A percentile compares a stretch with the other conserved stretches of the same genome.
Conservation (phyloP, 2,113 vertebrate genomes). For the Dasyurus viverrinus region DNA sequence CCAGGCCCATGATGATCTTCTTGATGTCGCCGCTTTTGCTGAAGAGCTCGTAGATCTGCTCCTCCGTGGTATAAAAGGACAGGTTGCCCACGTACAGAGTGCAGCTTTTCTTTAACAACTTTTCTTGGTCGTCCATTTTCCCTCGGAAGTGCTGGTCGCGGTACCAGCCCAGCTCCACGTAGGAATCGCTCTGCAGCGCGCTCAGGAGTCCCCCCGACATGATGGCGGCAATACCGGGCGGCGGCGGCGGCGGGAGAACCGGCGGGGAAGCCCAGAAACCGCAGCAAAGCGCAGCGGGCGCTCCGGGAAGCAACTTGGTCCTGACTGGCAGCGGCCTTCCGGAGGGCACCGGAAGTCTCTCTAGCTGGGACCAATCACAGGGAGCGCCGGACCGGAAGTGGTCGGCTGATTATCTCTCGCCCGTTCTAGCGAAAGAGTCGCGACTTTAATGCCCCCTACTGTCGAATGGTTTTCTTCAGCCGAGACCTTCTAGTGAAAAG, state of each 20-base stretch:
- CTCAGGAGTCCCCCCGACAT: conserved; percentile 71
- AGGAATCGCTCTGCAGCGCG: conserved; percentile 85
- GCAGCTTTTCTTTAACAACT: conserved; percentile 87
- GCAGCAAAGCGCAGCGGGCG: not conserved
- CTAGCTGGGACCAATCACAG: not conserved
- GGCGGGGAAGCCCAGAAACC: too few species aligned
- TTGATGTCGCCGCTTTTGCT: conserved; percentile 87
- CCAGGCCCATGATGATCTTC: conserved; percentile 87
- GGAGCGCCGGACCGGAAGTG: not conserved
- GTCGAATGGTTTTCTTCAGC: not conserved
- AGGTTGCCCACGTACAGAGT: conserved; percentile 88
- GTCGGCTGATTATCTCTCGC: not conserved
- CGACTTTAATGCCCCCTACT: conserved; percentile 18
- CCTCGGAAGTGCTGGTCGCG: conserved; percentile 89
- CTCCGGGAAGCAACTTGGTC: not conserved
- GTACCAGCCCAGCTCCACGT: conserved; percentile 86
- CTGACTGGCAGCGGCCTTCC: not conserved
- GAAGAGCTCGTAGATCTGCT: conserved; percentile 90
- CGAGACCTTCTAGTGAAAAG: not conserved
- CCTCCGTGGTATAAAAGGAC: conserved; percentile 88
- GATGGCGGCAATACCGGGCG: conserved; percentile 45
- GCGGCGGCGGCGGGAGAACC: conserved; percentile 48
- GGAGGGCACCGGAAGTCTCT: not conserved
- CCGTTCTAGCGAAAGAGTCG: not conserved
- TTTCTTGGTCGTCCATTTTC: conserved; percentile 87